These are phyloP conservation scores for Papilio helenus DNA, from an alignment of 1,140 invertebrate genomes.

Conservation along the genomic window DNA sequence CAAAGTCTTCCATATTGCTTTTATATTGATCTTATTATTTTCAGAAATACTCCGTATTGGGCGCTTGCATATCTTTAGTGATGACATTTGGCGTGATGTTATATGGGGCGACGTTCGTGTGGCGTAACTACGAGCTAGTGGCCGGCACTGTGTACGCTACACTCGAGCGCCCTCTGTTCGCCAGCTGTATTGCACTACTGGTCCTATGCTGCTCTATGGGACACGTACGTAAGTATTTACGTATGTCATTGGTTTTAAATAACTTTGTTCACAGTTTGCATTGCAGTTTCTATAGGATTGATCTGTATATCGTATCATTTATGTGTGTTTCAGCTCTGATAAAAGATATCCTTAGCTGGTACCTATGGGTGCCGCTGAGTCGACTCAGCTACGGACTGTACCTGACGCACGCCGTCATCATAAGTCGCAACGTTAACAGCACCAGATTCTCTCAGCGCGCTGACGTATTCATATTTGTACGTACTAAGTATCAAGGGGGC, in stretches of 20 bases:
- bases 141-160: slow-evolving; percentile 84
- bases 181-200: slow-evolving; percentile 79
- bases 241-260: too few species aligned
- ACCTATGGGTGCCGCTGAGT: slow-evolving; percentile 86
- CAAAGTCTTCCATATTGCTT: too few species aligned
- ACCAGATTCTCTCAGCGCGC: slow-evolving; percentile 75
- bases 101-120: slow-evolving; percentile 73
- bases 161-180: slow-evolving; percentile 84
- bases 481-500: slow-evolving; percentile 37
- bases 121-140: slow-evolving; percentile 72
- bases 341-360: slow-evolving; percentile 86
- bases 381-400: slow-evolving; percentile 89
- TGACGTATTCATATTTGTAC: slow-evolving; percentile 58
- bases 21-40: slow-evolving; percentile 42
- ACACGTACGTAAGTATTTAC: slow-evolving; percentile 81
- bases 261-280: too few species aligned
- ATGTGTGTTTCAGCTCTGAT: slow-evolving; percentile 83
- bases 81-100: slow-evolving; percentile 70
- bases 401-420: slow-evolving; percentile 83
- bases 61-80: slow-evolving; percentile 53
- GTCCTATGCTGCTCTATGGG: slow-evolving; percentile 83
- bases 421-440: slow-evolving; percentile 75
- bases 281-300: too few species aligned
- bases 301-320: too few species aligned
- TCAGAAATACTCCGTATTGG: slow-evolving; percentile 65